A percentile compares a stretch with the other conserved stretches of the same genome.
Evolutionary conservation across 2,888 invertebrate genomes (phyloP).

Genomic region (Scaptomyza flava): DNA sequence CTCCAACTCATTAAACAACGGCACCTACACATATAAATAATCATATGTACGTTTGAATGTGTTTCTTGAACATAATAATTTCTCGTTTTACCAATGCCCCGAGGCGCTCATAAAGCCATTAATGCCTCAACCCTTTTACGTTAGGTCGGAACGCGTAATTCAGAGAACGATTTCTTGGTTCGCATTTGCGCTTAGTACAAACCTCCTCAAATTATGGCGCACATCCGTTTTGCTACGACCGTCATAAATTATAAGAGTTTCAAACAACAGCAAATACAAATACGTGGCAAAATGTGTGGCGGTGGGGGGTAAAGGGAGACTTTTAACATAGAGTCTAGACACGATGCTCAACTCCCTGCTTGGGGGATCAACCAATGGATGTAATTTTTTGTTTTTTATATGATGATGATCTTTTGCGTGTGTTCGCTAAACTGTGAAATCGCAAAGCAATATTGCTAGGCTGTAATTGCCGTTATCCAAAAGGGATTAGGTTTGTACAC

Average conservation of each 20-base stretch:
- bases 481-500: conserved; percentile 8
- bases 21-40: conserved; percentile 28
- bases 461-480: conserved; percentile 32
- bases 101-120: conserved; percentile 75
- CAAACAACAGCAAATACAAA: conserved; percentile 35
- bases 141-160: conserved; percentile 46
- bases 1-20: conserved; percentile 42
- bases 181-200: conserved; percentile 37
- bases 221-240: conserved; percentile 53
- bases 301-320: no score
- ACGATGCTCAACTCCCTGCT: conserved; percentile 14
- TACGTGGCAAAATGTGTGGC: background rate
- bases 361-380: conserved; percentile 22
- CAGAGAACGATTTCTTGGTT: conserved; percentile 53
- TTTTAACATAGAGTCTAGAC: conserved; percentile 42
- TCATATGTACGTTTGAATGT: conserved; percentile 30
- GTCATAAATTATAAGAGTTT: conserved; percentile 66
- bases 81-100: conserved; percentile 64
- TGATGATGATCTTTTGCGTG: conserved; percentile 14
- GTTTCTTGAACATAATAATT: conserved; percentile 60
- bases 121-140: conserved; percentile 69
- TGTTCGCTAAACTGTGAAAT: conserved; percentile 39
- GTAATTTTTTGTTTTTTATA: background rate
- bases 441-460: conserved; percentile 28
- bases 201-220: conserved; percentile 44